These are phyloP conservation scores for Dipodomys spectabilis DNA, from an alignment of 2,113 vertebrate species.

Conservation along the genomic window DNA sequence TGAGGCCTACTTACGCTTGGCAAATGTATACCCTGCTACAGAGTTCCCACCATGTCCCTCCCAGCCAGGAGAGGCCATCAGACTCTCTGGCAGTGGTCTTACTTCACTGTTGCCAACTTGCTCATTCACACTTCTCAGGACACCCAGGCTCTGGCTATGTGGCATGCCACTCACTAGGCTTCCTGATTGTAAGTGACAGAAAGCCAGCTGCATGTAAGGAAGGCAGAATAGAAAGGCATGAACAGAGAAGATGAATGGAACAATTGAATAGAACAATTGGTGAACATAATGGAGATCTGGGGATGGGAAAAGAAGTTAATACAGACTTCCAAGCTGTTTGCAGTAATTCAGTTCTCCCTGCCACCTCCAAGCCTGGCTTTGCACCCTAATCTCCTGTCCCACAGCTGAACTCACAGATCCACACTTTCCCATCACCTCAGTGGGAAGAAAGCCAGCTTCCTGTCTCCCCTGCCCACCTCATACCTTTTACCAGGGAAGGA, in stretches of 20 bases:
- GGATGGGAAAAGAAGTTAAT: not conserved
- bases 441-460: not conserved
- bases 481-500: not conserved
- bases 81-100: not conserved
- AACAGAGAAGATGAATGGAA: not conserved
- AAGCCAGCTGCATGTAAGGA: not conserved
- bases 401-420: not conserved
- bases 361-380: rapidly evolving
- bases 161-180: not conserved
- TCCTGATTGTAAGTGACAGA: not conserved
- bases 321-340: not conserved
- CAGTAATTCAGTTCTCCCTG: not conserved
- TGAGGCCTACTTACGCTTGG: not conserved
- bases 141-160: not conserved
- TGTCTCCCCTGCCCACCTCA: not conserved
- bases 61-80: not conserved
- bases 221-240: not conserved
- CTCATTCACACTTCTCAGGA: not conserved
- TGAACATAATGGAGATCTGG: not conserved
- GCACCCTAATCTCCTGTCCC: not conserved
- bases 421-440: not conserved
- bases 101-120: not conserved
- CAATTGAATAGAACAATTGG: not conserved
- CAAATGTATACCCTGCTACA: not conserved
- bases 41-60: not conserved